phyloP scores from a whole-genome alignment of 2,888 invertebrate genomes.

The Eupithecia inturbata region DNA sequence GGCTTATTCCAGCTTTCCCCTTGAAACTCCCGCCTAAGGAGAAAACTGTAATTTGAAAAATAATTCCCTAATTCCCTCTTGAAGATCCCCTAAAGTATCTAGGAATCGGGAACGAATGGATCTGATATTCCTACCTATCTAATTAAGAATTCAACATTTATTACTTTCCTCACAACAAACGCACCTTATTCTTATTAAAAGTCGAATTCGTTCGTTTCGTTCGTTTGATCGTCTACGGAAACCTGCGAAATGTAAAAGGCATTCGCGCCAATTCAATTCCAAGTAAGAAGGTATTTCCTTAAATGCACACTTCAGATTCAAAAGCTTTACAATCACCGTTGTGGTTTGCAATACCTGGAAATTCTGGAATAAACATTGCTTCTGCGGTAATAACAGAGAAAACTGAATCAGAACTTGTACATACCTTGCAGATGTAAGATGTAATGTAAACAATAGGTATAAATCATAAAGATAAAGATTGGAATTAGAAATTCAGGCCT shows the following conservation, averaged over 20 bases:
- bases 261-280: neutral
- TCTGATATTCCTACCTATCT: neutral
- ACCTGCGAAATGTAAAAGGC: neutral
- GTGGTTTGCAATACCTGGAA: neutral
- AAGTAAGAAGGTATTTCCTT: slow-evolving; percentile 2
- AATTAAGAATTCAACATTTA: neutral
- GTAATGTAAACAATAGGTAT: neutral
- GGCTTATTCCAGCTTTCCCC: neutral
- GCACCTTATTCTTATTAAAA: neutral
- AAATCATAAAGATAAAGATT: neutral
- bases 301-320: neutral
- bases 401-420: neutral
- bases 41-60: neutral
- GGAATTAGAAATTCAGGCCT: too few relatives aligned
- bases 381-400: neutral
- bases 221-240: neutral
- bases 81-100: neutral
- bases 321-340: neutral
- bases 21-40: neutral
- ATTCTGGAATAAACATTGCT: neutral
- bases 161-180: neutral
- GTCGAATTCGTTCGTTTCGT: too few relatives aligned
- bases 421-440: neutral
- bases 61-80: neutral
- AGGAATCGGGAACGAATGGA: neutral